A percentile compares a stretch with the other conserved stretches of the same genome.
These are phyloP conservation scores for Hypanus sabinus DNA, from an alignment of 2,113 vertebrate species.

Conservation along the genomic window DNA sequence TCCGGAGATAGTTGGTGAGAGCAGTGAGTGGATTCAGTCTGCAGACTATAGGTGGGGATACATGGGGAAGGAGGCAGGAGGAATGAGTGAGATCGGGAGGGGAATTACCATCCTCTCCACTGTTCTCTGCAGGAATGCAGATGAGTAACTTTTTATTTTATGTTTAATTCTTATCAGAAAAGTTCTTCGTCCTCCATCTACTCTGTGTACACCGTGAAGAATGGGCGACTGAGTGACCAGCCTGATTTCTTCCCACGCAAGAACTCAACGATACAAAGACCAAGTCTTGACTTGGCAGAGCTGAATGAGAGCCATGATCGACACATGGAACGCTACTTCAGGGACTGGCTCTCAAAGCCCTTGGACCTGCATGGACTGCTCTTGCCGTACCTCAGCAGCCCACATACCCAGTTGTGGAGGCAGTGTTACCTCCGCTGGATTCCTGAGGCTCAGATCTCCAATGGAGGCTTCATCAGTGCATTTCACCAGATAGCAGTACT, in stretches of 20 bases:
- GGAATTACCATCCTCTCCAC: not conserved
- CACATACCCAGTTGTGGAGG: slow-evolving; percentile 83
- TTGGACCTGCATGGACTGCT: slow-evolving; percentile 70
- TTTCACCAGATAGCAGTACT: slow-evolving; percentile 78
- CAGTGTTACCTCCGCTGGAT: slow-evolving; percentile 95
- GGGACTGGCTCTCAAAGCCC: slow-evolving; percentile 75
- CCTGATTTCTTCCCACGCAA: slow-evolving; percentile 61
- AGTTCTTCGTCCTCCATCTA: slow-evolving; percentile 71
- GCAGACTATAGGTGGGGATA: not conserved
- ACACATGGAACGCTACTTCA: slow-evolving; percentile 69
- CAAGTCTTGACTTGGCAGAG: slow-evolving; percentile 61
- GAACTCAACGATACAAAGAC: slow-evolving; percentile 69
- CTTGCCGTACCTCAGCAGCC: slow-evolving; percentile 68
- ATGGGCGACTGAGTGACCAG: slow-evolving; percentile 63
- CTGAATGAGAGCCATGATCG: slow-evolving; percentile 50
- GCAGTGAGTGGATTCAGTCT: not conserved
- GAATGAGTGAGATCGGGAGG: not conserved
- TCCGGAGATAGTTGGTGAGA: not conserved
- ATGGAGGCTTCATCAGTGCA: slow-evolving; percentile 69
- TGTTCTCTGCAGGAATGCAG: not conserved
- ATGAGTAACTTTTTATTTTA: not conserved
- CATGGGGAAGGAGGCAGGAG: not conserved
- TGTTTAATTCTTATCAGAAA: slow-evolving; percentile 59
- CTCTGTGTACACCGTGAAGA: slow-evolving; percentile 54
- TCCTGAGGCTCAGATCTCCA: slow-evolving; percentile 78